Percentiles rank a stretch among this genome's conserved stretches.
These are phyloP conservation scores for Reinhardtius hippoglossoides DNA, from an alignment of 2,113 vertebrate genomes.

Conservation along the genomic window DNA sequence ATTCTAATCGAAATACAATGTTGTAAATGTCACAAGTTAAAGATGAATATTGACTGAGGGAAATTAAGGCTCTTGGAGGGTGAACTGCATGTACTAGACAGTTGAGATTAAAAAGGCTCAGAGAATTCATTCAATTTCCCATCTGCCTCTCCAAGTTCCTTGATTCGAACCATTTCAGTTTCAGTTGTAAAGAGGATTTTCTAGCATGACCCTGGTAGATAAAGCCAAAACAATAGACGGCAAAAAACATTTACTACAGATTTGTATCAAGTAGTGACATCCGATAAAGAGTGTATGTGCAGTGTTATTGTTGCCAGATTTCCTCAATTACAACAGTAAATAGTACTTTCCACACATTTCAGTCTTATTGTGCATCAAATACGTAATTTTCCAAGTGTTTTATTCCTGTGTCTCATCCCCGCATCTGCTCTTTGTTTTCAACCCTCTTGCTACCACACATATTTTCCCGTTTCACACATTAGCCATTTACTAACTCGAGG, in stretches of 20 bases:
- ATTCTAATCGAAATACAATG: slow-evolving; percentile 56
- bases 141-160: slow-evolving; percentile 41
- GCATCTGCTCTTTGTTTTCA: slow-evolving; percentile 10
- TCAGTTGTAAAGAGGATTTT: slow-evolving; percentile 14
- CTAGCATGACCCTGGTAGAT: slow-evolving; percentile 17
- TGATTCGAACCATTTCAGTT: slow-evolving; percentile 33
- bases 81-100: slow-evolving; percentile 32
- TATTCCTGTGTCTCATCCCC: not conserved
- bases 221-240: slow-evolving; percentile 1
- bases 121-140: slow-evolving; percentile 56
- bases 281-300: not conserved
- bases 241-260: not conserved
- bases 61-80: slow-evolving; percentile 50
- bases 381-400: not conserved
- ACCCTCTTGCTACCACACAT: slow-evolving; percentile 9
- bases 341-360: not conserved
- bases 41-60: slow-evolving; percentile 70
- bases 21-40: slow-evolving; percentile 57
- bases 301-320: not conserved
- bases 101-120: slow-evolving; percentile 48
- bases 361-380: not conserved
- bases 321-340: slow-evolving; percentile 2
- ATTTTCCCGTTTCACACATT: slow-evolving; percentile 63
- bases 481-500: slow-evolving; percentile 75
- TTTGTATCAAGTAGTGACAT: not conserved